phyloP scores from a whole-genome alignment of 2,797 vertebrate genomes.

The Gobio occitaniae region DNA sequence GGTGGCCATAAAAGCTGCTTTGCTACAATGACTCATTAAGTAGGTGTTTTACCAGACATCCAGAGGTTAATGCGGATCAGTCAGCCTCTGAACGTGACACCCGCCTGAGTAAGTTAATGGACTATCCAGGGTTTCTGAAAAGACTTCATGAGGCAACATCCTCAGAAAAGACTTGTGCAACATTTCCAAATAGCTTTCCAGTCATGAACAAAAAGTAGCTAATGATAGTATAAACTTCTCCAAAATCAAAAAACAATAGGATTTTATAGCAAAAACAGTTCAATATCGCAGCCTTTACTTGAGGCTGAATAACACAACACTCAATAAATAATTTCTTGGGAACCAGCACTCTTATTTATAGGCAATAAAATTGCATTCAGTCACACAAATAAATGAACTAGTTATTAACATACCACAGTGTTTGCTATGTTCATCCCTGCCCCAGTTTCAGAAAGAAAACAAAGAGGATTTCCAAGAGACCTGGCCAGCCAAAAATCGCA shows the following conservation, averaged over 20 bases:
- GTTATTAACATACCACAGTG: conserved; percentile 56
- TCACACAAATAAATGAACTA: conserved; percentile 60
- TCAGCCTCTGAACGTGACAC: conserved; percentile 26
- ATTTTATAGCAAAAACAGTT: conserved; percentile 53
- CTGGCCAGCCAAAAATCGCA: conserved; percentile 20
- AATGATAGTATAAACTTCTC: conserved; percentile 53
- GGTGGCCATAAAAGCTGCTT: background rate
- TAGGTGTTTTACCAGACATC: conserved; percentile 27
- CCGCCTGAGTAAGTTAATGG: background rate
- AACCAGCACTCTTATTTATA: conserved; percentile 54
- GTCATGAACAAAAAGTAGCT: conserved; percentile 46
- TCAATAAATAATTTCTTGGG: conserved; percentile 59
- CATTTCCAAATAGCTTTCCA: conserved; percentile 42
- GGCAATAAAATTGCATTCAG: conserved; percentile 58
- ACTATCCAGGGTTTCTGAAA: conserved; percentile 29
- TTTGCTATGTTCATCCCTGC: conserved; percentile 49
- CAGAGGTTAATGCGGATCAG: conserved; percentile 13
- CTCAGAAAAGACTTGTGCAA: conserved; percentile 48
- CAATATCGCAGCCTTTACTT: conserved; percentile 47
- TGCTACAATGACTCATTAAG: conserved; percentile 13
- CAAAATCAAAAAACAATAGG: conserved; percentile 48
- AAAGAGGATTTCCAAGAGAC: conserved; percentile 30
- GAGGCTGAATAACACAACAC: conserved; percentile 53
- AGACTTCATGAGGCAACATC: conserved; percentile 28
- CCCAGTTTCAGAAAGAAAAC: conserved; percentile 48